Conservation (phyloP, 2,113 vertebrate genomes). For the Microcebus lehilahytsara region DNA sequence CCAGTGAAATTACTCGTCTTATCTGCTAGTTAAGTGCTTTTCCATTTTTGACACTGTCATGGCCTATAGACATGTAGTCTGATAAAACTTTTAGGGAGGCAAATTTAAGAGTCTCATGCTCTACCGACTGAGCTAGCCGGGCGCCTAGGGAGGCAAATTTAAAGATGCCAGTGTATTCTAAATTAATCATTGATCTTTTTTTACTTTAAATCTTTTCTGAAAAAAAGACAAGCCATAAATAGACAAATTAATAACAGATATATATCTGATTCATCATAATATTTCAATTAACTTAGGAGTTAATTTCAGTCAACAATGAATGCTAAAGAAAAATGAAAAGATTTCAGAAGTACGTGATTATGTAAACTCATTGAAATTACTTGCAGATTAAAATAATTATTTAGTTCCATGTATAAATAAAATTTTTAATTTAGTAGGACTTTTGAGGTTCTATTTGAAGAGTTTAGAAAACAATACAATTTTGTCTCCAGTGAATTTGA, state of each 20-base stretch:
- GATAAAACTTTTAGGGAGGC: neutral
- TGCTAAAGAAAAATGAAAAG: conserved; percentile 30
- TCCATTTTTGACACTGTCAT: neutral
- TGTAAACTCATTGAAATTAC: conserved; percentile 8
- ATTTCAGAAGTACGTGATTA: neutral
- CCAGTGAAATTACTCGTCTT: neutral
- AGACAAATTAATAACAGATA: neutral
- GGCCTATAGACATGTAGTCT: neutral
- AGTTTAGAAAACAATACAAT: conserved; percentile 55
- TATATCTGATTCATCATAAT: neutral
- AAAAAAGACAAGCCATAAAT: neutral
- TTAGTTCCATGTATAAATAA: neutral
- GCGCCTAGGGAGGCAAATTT: neutral
- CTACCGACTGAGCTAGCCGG: conserved; percentile 87
- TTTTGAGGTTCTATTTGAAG: conserved; percentile 35
- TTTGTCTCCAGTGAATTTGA: conserved; percentile 63
- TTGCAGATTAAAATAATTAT: conserved; percentile 24
- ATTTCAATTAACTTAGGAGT: neutral
- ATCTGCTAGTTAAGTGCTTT: neutral
- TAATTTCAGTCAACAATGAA: neutral
- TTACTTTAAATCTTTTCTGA: neutral
- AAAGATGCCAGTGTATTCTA: neutral
- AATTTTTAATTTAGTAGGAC: conserved; percentile 38
- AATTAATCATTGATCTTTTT: neutral
- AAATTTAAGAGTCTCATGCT: conserved; percentile 87